phyloP scores from a whole-genome alignment of 2,888 invertebrate species.

The Allolobophora icterica region DNA sequence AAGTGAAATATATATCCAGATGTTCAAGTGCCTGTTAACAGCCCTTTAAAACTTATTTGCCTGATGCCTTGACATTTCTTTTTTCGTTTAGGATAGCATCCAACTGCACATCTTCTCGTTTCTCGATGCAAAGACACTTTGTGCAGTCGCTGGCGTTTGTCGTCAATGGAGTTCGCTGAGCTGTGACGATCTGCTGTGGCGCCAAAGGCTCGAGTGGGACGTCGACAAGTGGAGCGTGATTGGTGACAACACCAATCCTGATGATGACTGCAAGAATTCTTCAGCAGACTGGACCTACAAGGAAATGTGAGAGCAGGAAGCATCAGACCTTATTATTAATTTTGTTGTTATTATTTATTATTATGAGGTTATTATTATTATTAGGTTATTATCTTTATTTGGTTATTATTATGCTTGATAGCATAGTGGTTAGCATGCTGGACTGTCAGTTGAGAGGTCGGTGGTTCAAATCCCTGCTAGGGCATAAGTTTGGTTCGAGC shows the following conservation, averaged over 20 bases:
- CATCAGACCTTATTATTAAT: background rate
- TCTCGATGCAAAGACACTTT: slow-evolving; percentile 55
- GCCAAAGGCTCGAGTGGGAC: slow-evolving; percentile 52
- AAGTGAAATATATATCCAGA: too few relatives aligned
- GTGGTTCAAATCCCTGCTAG: too few relatives aligned
- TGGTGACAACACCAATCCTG: slow-evolving; percentile 57
- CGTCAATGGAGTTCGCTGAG: slow-evolving; percentile 56
- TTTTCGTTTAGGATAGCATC: slow-evolving; percentile 44
- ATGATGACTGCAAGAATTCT: slow-evolving; percentile 56
- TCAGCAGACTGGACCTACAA: slow-evolving; percentile 58
- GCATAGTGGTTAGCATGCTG: too few relatives aligned
- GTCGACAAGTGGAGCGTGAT: slow-evolving; percentile 57
- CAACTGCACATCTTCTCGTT: slow-evolving; percentile 48
- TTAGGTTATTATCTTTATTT: too few relatives aligned
- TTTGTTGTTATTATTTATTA: too few relatives aligned
- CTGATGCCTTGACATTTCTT: background rate
- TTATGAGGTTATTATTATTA: too few relatives aligned
- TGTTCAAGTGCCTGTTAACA: too few relatives aligned
- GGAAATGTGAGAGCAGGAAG: slow-evolving; percentile 58
- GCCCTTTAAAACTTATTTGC: background rate
- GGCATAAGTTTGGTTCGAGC: too few relatives aligned
- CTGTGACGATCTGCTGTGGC: slow-evolving; percentile 59
- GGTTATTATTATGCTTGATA: too few relatives aligned
- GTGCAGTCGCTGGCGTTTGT: slow-evolving; percentile 54
- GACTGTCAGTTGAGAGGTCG: too few relatives aligned